Evolutionary conservation across 2,797 vertebrate genomes (phyloP), one percentile per base, ranked within the genome.

Genomic region (Nasua narica): DNA sequence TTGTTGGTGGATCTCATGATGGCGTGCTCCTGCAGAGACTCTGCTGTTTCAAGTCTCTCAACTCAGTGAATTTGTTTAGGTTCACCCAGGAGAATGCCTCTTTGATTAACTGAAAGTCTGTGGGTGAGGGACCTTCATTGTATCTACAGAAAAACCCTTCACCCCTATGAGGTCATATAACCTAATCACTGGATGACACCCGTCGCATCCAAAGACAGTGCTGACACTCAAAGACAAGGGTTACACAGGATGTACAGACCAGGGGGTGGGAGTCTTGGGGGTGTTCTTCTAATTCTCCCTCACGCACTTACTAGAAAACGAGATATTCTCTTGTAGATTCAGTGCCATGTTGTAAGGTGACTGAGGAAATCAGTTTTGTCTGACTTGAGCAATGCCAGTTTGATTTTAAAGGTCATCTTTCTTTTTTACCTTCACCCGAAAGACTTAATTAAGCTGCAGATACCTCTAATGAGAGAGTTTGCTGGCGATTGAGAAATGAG

Each of bases 261-360:
- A 2, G 2, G 0, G 0, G 0, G 25, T 7, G 15, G 15, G 7
- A 19, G 15, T 4, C 29, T 10, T 23, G 18, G 3, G 11, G 9
- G 0, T 1, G 27, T 13, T 23, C 9, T 21, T 27, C 4, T 2
- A 15, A 50, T 29, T 43, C 54, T 21, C 18, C 43, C 29, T 50
- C 27, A 19, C 2, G 2, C 1, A 9, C 40, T 43, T 25, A 7
- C 15, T 2, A 19, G 27, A 70, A 21, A 58, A 27, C 1, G 48
- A 52, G 15, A 65, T 14, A 11, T 35, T 29, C 29, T 60, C 25
- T 32, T 15, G 2, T 0, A 76, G 29, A 52, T 69, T n/a, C 48
- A 40, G 54, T 8, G 23, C 40, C n/a, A 1, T 4, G 32, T 46
- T 82, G 1, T 2, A 48, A 5, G 1, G 32, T 1, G 37, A 15